Base-by-base conservation (phyloP, 2,797 vertebrate genomes). In the Nasua narica region DNA sequence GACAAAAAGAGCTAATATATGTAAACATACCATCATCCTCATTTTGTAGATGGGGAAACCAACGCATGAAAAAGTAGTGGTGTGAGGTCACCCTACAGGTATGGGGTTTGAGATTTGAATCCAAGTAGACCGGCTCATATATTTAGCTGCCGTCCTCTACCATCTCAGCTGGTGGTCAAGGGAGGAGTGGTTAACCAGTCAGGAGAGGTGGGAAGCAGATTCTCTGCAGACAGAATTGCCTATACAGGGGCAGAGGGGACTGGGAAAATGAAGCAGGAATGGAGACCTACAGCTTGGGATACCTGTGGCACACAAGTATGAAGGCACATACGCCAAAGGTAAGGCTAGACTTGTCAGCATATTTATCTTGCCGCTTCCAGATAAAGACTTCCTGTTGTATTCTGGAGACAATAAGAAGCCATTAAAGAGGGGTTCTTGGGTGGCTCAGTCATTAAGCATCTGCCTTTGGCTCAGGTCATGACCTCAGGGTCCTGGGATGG, bases 121-220 rank as follows among this genome's bases (percentile, higher is more conserved):
- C 29, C 46, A 78, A 37, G 6, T 1, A 32, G 32, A 50, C 50
- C 54, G 40, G 12, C 16, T 29, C 19, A 4, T 19, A 35, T 2
- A 16, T 46, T 40, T 5, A 60, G 37, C 8, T 27, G 21, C 18
- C 52, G 15, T 58, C 46, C 27, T 74, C 5, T 7, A 14, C 10
- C 3, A 0, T 50, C 7, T 48, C 14, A 1, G 4, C 40, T 3
- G 2, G 21, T 8, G 29, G 48, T n/a, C 50, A 27, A 29, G 13
- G n/a, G 19, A n/a, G 25, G 27, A 14, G 1, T 29, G 52, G 21
- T 11, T 15, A 12, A 10, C 43, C 23, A 35, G 43, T 54, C 4
- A 40, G 29, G 58, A 7, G 40, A 58, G 6, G 32, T 12, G 5
- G 76, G 40, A 69, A n/a, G n/a, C 4, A 12, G 5, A 2, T 35